Conservation (phyloP, 2,113 vertebrate species). For the Perca schrenkii region DNA sequence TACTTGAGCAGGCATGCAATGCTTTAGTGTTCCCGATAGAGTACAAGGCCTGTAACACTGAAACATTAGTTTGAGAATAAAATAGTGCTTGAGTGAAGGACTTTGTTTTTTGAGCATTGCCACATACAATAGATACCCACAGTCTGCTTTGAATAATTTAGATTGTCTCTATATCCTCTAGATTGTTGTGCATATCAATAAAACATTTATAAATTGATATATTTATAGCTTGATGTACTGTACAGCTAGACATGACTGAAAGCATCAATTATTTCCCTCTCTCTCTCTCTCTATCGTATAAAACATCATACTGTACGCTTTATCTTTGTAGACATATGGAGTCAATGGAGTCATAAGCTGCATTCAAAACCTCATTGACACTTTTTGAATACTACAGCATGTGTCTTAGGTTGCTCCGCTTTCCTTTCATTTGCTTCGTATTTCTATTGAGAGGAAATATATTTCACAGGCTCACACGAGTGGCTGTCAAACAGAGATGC, state of each 20-base stretch:
- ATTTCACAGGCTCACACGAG: conserved; percentile 8
- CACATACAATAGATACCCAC: neutral
- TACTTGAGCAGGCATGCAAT: conserved; percentile 25
- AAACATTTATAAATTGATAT: neutral
- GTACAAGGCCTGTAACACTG: conserved; percentile 14
- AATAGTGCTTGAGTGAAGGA: conserved; percentile 1
- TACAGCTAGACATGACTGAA: neutral
- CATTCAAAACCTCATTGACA: neutral
- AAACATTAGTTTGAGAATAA: conserved; percentile 29
- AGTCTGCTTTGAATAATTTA: neutral
- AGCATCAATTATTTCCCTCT: neutral
- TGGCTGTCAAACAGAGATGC: conserved; percentile 6
- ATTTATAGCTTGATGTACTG: conserved; percentile 5
- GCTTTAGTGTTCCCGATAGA: conserved; percentile 33
- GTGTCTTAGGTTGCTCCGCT: neutral
- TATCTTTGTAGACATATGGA: neutral
- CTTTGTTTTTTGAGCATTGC: conserved; percentile 2
- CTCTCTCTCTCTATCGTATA: neutral
- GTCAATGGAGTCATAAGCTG: neutral
- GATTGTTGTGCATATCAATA: neutral
- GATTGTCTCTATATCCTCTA: neutral
- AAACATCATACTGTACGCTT: neutral
- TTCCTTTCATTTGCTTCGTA: neutral
- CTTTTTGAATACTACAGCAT: neutral
- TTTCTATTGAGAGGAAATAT: conserved; percentile 15